Base-by-base conservation (phyloP, 2,113 vertebrate genomes). In the Rhadina sibilatrix region DNA sequence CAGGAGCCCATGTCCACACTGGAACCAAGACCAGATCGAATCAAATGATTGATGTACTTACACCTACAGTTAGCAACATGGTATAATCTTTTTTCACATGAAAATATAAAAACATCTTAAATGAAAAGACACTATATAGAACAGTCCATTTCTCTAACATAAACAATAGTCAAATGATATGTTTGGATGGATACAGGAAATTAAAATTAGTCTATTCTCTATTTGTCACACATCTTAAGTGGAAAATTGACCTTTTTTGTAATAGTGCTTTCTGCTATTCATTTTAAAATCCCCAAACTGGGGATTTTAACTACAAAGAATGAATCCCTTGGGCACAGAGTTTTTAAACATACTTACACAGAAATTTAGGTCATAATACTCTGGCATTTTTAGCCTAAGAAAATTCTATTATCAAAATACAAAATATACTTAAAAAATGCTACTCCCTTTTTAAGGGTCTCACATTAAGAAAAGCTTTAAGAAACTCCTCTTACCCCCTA, bases 11-110 rank as follows among this genome's bases (percentile, higher is more conserved):
- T 27, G 31, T 37, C 28, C 38, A 83, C 11, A 25, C 0, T 37
- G 33, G 38, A 37, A 15, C 20, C 37, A 74, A 30, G 19, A 78
- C 12, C 60, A 82, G 28, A 25, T 0, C 78, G n/a, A 24, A 90
- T 5, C 16, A 83, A 76, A 30, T 24, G 1, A 64, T 47, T 72
- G 64, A 42, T 15, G 8, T 23, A 83, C 63, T 71, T 72, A 50
- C 5, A 72, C 1, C 0, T 46, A 6, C 1, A 75, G 57, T 37
- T 75, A 57, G 22, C 0, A 5, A 25, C 7, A 63, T 8, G 2
- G 15, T 22, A 33, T 7, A 46, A 33, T 13, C 2, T 23, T 69
- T 47, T 37, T 22, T 2, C 1, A 54, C 10, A 27, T 25, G 25
- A 71, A 76, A 83, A 68, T 37, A 75, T 10, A 46, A 89, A 72